Evolutionary conservation across 2,888 invertebrate species (phyloP).

Genomic region (Sicus ferrugineus): DNA sequence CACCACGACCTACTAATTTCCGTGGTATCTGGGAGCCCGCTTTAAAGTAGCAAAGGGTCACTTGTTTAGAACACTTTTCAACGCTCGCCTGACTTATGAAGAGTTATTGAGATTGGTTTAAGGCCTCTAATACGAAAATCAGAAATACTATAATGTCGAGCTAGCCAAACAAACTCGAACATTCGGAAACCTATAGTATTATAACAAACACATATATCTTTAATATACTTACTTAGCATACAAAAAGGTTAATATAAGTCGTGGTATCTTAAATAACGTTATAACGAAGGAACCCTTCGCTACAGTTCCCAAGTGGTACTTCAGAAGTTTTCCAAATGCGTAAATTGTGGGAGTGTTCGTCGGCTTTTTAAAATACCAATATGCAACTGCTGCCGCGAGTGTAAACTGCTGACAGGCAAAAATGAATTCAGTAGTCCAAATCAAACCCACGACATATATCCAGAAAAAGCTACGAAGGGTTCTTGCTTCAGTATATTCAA

Average conservation of each 20-base stretch:
- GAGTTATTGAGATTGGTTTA: background rate
- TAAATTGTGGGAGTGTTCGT: conserved; percentile 71
- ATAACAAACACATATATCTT: background rate
- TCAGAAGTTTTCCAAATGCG: conserved; percentile 75
- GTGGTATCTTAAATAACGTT: conserved; percentile 89
- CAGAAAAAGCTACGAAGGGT: conserved; percentile 94
- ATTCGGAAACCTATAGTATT: background rate
- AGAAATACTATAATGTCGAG: no score
- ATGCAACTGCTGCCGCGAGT: conserved; percentile 89
- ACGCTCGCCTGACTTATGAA: no score
- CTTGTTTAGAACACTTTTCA: no score
- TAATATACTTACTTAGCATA: conserved; percentile 79
- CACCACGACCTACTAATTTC: no score
- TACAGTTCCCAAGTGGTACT: conserved; percentile 93
- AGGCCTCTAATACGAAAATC: background rate
- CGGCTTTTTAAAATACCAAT: conserved; percentile 90
- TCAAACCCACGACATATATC: conserved; percentile 87
- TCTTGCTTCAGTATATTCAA: conserved; percentile 78
- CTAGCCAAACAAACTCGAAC: background rate
- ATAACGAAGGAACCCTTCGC: conserved; percentile 95
- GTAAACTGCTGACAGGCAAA: conserved; percentile 94
- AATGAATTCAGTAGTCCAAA: conserved; percentile 95
- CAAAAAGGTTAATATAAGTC: conserved; percentile 87
- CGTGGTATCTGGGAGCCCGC: no score
- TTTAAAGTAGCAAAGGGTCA: no score